Conservation (phyloP, 2,888 invertebrate species). For the Nephrocerus scutellatus region DNA sequence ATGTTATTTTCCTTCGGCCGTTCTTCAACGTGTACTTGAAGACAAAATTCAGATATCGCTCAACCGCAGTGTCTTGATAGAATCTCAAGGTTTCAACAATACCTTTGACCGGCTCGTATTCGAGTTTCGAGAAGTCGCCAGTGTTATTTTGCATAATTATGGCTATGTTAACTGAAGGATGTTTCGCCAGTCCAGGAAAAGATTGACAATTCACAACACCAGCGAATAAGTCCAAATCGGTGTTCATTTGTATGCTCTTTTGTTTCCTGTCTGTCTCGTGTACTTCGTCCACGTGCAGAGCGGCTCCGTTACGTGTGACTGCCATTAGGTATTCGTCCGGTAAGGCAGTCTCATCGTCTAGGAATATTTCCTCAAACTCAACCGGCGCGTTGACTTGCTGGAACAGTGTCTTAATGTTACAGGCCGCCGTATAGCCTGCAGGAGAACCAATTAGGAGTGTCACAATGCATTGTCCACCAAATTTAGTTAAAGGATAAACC, state of each 20-base stretch:
- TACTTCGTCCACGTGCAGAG: conserved; percentile 30
- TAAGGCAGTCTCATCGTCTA: conserved; percentile 8
- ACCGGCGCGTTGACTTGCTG: conserved; percentile 31
- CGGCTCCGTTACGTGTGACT: conserved; percentile 31
- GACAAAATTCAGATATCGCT: conserved; percentile 28
- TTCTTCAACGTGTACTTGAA: conserved; percentile 24
- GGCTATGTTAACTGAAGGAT: conserved; percentile 28
- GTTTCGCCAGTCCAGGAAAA: conserved; percentile 31
- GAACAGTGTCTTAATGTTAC: conserved; percentile 28
- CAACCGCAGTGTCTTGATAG: conserved; percentile 12
- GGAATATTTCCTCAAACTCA: conserved; percentile 26
- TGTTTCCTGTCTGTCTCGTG: conserved; percentile 26
- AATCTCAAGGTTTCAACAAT: conserved; percentile 37
- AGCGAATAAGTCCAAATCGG: conserved; percentile 29
- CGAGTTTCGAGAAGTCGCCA: conserved; percentile 34
- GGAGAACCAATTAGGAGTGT: conserved; percentile 29
- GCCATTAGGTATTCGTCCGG: conserved; percentile 28
- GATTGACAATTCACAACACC: conserved; percentile 28
- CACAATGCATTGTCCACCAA: conserved; percentile 32
- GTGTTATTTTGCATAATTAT: conserved; percentile 34
- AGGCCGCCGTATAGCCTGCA: conserved; percentile 28
- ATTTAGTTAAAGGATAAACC: conserved; percentile 21
- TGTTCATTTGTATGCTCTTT: conserved; percentile 26
- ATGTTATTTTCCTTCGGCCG: conserved; percentile 27
- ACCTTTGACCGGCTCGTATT: conserved; percentile 36